Conservation (phyloP, 2,888 invertebrate genomes). For the Parnassius orleans region DNA sequence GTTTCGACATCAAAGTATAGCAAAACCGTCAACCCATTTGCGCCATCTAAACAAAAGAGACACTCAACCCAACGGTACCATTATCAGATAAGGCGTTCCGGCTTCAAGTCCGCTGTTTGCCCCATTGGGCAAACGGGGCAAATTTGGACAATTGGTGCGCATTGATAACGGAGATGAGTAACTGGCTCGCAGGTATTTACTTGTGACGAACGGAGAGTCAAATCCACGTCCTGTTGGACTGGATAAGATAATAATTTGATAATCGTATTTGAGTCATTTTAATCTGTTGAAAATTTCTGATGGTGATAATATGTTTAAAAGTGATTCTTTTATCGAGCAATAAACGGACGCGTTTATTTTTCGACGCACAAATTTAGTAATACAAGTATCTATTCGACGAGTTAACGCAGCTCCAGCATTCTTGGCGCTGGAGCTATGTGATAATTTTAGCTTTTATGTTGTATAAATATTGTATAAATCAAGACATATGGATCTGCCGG, state of each 20-base stretch:
- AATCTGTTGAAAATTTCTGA: neutral
- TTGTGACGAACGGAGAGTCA: conserved; percentile 8
- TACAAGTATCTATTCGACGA: too few species aligned
- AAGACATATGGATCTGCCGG: too few species aligned
- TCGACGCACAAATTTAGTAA: too few species aligned
- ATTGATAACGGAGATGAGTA: conserved; percentile 53
- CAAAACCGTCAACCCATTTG: conserved; percentile 4
- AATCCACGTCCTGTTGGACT: conserved; percentile 19
- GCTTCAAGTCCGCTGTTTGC: conserved; percentile 45
- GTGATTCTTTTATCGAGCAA: too few species aligned
- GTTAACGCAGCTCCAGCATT: too few species aligned
- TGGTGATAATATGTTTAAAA: too few species aligned
- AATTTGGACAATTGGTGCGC: conserved; percentile 53
- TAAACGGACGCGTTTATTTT: too few species aligned
- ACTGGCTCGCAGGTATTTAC: conserved; percentile 30
- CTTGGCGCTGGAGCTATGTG: too few species aligned
- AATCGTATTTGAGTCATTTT: conserved; percentile 10
- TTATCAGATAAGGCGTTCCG: conserved; percentile 56
- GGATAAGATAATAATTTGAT: conserved; percentile 31
- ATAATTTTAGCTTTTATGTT: too few species aligned
- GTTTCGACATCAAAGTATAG: neutral
- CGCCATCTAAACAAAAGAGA: conserved; percentile 19
- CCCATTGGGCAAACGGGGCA: conserved; percentile 48
- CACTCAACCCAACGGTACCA: conserved; percentile 20
- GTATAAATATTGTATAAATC: too few species aligned